Base-by-base conservation (phyloP, 1,140 invertebrate species). In the Spodoptera frugiperda region DNA sequence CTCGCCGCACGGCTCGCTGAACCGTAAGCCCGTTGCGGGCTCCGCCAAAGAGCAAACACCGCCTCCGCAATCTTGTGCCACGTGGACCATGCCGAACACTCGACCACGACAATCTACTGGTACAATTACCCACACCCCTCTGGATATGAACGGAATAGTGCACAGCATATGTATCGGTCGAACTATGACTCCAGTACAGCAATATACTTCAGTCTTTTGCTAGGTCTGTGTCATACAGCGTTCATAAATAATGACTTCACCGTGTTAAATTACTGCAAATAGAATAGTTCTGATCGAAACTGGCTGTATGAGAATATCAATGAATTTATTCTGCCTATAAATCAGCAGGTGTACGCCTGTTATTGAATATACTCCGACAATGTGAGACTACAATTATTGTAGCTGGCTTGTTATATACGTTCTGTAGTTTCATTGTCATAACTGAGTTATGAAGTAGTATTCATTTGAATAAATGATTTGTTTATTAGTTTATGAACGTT, bases 41-140 rank as follows among this genome's bases (percentile, higher is more conserved):
- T 87, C 82, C 87, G 89, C 90, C 90, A 94, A 93, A 94, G 92
- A 94, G 92, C 90, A 94, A 93, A 94, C 89, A 92, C 85, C 90
- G 92, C 89, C 89, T 93, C 81, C 91, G 86, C 90, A 93, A 94
- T 93, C 91, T 94, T 94, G 90, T 91, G 91, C 90, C 90, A 90
- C 87, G 90, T 85, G 85, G 90, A 94, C 90, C 90, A 90, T 91
- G 85, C 84, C 83, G 83, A 85, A 89, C 90, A 91, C 89, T 92
- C 85, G 88, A 89, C 90, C 88, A 86, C 89, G 84, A 88, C 87
- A 89, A 91, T 92, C 87, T 87, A 89, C 87, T 89, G 86, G 77
- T 86, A 88, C 84, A 87, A 88, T 89, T 87, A 90, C 84, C 83
- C 78, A 81, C 84, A 86, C 84, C 84, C 78, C 76, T 25, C 25